phyloP scores from a whole-genome alignment of 2,797 vertebrate genomes.

The Pseudochromis fuscus region DNA sequence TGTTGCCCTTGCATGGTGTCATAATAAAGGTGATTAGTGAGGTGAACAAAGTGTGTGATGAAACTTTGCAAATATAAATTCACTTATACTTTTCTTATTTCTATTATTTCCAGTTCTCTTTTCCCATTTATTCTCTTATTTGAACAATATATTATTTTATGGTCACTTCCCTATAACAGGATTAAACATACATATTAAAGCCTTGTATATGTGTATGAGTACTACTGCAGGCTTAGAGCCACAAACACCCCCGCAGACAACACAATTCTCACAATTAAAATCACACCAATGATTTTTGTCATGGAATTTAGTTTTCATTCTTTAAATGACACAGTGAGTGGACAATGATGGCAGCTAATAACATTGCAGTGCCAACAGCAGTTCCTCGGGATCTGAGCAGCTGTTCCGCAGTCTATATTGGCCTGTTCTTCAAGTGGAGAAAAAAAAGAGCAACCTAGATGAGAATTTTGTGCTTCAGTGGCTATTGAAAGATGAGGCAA shows the following conservation, averaged over 20 bases:
- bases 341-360: slow-evolving; percentile 82
- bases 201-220: background rate
- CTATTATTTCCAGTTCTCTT: background rate
- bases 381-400: slow-evolving; percentile 89
- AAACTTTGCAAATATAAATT: background rate
- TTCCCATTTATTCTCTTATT: background rate
- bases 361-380: slow-evolving; percentile 79
- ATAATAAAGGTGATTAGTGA: slow-evolving; percentile 39
- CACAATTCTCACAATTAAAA: slow-evolving; percentile 63
- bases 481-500: slow-evolving; percentile 99
- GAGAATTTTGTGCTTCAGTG: slow-evolving; percentile 99
- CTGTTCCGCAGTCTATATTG: slow-evolving; percentile 94
- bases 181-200: slow-evolving; percentile 12
- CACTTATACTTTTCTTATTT: background rate
- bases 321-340: slow-evolving; percentile 79
- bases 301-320: slow-evolving; percentile 71
- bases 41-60: slow-evolving; percentile 1
- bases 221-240: slow-evolving; percentile 1
- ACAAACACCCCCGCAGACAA: slow-evolving; percentile 18
- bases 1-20: slow-evolving; percentile 36
- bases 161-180: background rate
- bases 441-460: slow-evolving; percentile 94
- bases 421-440: slow-evolving; percentile 93
- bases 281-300: slow-evolving; percentile 63
- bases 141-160: slow-evolving; percentile 9